A percentile compares a stretch with the other conserved stretches of the same genome.
Conservation (phyloP, 2,797 vertebrate genomes). For the Megalops cyprinoides region DNA sequence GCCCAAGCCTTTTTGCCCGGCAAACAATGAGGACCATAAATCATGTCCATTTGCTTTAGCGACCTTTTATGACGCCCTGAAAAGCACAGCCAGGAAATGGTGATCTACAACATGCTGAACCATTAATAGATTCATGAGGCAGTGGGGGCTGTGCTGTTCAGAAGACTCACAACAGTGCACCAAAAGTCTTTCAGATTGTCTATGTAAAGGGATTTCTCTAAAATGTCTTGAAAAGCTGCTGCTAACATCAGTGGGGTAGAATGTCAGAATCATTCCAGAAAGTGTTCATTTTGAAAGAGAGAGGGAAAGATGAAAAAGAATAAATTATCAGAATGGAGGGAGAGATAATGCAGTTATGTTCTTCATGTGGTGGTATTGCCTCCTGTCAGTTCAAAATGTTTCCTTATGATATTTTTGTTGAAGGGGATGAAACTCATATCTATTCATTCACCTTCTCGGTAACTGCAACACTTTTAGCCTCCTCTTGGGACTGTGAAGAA, state of each 20-base stretch:
- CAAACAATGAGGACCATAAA: too few relatives aligned
- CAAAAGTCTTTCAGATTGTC: too few relatives aligned
- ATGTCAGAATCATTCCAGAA: neutral
- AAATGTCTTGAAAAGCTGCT: too few relatives aligned
- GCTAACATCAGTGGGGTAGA: neutral
- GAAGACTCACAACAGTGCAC: neutral
- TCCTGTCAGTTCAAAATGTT: neutral
- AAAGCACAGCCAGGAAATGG: neutral
- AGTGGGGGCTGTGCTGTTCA: neutral
- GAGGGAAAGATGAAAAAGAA: neutral
- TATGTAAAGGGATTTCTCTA: too few relatives aligned
- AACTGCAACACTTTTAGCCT: too few relatives aligned
- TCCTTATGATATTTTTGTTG: too few relatives aligned
- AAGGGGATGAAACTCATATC: too few relatives aligned
- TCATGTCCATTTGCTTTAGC: too few relatives aligned
- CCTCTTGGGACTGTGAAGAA: too few relatives aligned
- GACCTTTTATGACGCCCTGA: neutral
- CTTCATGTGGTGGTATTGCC: neutral
- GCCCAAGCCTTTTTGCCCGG: too few relatives aligned
- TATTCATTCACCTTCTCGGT: too few relatives aligned
- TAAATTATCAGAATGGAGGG: neutral
- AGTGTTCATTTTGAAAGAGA: neutral
- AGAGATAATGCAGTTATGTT: neutral
- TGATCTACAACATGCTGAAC: neutral
- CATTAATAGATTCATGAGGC: neutral